phyloP scores from a whole-genome alignment of 2,888 invertebrate species.

The Amphipyra tragopoginis region DNA sequence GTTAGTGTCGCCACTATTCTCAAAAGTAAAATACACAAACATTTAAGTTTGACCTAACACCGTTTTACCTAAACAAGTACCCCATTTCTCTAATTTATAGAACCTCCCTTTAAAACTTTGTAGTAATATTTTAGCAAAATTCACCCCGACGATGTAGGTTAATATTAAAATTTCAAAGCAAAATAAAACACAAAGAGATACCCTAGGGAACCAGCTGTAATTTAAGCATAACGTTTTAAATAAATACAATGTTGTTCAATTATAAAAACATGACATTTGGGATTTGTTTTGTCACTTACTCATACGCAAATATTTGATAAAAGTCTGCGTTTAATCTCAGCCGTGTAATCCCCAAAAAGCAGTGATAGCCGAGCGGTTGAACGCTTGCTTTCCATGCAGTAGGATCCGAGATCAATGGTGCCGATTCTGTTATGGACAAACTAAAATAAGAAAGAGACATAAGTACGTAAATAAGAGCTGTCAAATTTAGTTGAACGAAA shows the following conservation, averaged over 20 bases:
- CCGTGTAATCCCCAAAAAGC: neutral
- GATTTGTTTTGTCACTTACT: neutral
- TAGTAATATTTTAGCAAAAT: conserved; percentile 14
- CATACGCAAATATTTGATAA: neutral
- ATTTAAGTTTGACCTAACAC: conserved; percentile 1
- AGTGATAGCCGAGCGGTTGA: too few species aligned
- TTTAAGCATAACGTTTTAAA: conserved; percentile 23
- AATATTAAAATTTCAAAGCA: conserved; percentile 22
- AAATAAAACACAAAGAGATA: conserved; percentile 20
- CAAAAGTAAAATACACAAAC: neutral
- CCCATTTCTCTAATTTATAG: conserved; percentile 4
- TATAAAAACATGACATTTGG: conserved; percentile 25
- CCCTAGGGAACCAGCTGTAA: conserved; percentile 20
- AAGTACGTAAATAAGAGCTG: too few species aligned
- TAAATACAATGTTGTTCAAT: conserved; percentile 19
- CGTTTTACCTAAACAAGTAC: neutral
- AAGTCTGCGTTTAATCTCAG: neutral
- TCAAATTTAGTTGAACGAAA: too few species aligned
- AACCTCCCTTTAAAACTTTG: neutral
- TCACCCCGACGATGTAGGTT: conserved; percentile 7
- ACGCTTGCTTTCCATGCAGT: too few species aligned
- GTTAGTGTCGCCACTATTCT: neutral
- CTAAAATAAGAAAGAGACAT: too few species aligned
- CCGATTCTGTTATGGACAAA: too few species aligned
- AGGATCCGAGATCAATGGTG: too few species aligned